A percentile compares a stretch with the other conserved stretches of the same genome.
Evolutionary conservation across 2,888 invertebrate species (phyloP).

Genomic region (Limenitis arthemis): DNA sequence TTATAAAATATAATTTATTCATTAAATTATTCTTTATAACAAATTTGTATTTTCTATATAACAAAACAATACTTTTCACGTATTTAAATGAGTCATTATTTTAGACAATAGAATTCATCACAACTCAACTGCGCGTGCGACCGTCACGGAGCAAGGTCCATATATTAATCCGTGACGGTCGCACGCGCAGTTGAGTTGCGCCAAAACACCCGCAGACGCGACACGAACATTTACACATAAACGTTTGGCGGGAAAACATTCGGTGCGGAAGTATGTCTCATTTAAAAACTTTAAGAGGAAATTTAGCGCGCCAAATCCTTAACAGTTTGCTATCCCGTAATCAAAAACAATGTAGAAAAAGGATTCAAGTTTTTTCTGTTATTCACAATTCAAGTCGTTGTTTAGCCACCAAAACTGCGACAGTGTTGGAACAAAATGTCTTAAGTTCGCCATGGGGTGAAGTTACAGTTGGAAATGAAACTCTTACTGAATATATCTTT

Average conservation of each 20-base stretch:
- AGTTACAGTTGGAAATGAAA: constrained; percentile 67
- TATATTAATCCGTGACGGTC: too few species aligned
- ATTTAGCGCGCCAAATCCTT: constrained; percentile 50
- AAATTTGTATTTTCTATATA: too few species aligned
- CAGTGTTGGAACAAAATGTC: constrained; percentile 43
- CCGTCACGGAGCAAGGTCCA: too few species aligned
- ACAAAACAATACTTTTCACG: background rate
- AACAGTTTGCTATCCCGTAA: constrained; percentile 29
- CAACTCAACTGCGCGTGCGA: constrained; percentile 29
- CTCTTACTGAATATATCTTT: constrained; percentile 74
- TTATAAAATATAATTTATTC: background rate
- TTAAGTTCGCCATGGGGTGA: constrained; percentile 63
- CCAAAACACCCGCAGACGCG: constrained; percentile 44
- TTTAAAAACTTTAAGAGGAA: constrained; percentile 64
- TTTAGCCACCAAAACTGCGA: constrained; percentile 47
- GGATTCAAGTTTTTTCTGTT: constrained; percentile 4
- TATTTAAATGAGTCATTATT: too few species aligned
- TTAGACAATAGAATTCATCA: too few species aligned
- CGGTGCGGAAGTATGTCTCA: constrained; percentile 50
- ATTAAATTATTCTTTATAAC: background rate
- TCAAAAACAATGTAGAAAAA: constrained; percentile 34
- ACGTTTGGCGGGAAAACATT: constrained; percentile 45
- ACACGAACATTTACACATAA: constrained; percentile 42
- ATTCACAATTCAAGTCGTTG: constrained; percentile 32
- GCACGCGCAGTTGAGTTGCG: constrained; percentile 34